Base-by-base conservation (phyloP, 2,888 invertebrate genomes). In the Julus scanicus region DNA sequence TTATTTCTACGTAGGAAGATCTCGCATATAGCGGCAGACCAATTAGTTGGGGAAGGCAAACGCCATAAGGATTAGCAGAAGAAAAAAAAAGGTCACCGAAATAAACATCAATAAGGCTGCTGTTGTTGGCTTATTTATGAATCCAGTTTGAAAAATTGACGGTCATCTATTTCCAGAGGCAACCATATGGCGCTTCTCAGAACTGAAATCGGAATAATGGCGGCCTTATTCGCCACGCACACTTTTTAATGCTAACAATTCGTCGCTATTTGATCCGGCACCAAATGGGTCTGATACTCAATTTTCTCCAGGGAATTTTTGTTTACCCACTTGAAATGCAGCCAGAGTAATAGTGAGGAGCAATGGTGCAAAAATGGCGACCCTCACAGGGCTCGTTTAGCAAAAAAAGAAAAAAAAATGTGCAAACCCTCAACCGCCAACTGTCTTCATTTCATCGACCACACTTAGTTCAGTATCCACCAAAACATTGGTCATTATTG, bases 241-340 rank as follows among this genome's bases (percentile, higher is more conserved):
- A 63, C 57, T 63, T 63, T 63, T 63, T 63, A 63, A 63, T 63
- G 57, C 57, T n/a, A 63, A 63, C 57, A 63, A 63, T 63, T 63
- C 57, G 57, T n/a, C 57, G 57, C 15, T 63, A 63, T 63, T 63
- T 63, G 57, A 63, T 63, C 57, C 57, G 6, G 57, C 57, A 63
- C 57, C 57, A 63, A 63, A 63, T 63, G 57, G 57, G 57, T 63
- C n/a, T 63, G 57, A 63, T 63, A 63, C 57, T 63, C 57, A n/a
- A 63, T n/a, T 29, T 63, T 63, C 57, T 63, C 57, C 57, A 63
- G 57, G 57, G 57, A 63, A 63, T 63, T 63, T 29, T n/a, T 6
- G 15, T 63, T 63, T n/a, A 5, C n/a, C 57, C 17, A n/a, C n/a
- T 63, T 63, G 6, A n/a, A 63, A 63, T 53, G 2, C 53, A 17